A percentile compares a stretch with the other conserved stretches of the same genome.
These are phyloP conservation scores for Drosophila borborema DNA, from an alignment of 2,888 invertebrate species.

Conservation along the genomic window DNA sequence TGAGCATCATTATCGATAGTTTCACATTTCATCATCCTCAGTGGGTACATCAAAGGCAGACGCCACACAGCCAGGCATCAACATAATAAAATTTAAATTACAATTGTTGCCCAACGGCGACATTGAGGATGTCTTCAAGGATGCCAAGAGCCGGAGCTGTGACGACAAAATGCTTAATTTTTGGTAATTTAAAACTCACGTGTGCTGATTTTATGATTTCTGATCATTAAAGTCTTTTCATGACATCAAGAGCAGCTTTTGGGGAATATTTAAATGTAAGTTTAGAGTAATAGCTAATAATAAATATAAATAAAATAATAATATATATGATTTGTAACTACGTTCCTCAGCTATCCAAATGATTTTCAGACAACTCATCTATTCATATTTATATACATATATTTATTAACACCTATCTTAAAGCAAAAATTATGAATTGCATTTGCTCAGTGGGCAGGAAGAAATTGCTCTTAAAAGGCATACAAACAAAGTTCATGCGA, in stretches of 20 bases:
- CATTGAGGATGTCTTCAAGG: neutral
- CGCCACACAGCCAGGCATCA: slow-evolving; percentile 5
- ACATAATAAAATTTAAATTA: slow-evolving; percentile 56
- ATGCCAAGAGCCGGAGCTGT: neutral
- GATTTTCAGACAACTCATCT: too few relatives aligned
- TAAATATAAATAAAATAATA: too few relatives aligned
- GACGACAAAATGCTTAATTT: slow-evolving; percentile 15
- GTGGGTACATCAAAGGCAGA: slow-evolving; percentile 63
- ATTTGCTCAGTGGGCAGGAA: slow-evolving; percentile 33
- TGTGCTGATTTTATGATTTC: slow-evolving; percentile 13
- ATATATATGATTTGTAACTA: too few relatives aligned
- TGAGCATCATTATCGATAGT: slow-evolving; percentile 75
- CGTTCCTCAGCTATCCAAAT: neutral
- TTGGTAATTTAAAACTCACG: slow-evolving; percentile 21
- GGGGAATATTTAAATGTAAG: neutral
- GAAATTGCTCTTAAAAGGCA: slow-evolving; percentile 16
- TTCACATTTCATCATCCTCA: slow-evolving; percentile 60
- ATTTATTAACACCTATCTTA: too few relatives aligned
- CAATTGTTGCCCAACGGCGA: slow-evolving; percentile 30
- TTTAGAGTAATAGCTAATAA: neutral
- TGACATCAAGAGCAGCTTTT: neutral
- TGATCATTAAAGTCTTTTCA: neutral
- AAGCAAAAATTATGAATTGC: neutral
- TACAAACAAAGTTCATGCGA: neutral
- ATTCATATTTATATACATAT: too few relatives aligned